Conservation (phyloP, 2,888 invertebrate genomes). For the Pyrgus malvae region DNA sequence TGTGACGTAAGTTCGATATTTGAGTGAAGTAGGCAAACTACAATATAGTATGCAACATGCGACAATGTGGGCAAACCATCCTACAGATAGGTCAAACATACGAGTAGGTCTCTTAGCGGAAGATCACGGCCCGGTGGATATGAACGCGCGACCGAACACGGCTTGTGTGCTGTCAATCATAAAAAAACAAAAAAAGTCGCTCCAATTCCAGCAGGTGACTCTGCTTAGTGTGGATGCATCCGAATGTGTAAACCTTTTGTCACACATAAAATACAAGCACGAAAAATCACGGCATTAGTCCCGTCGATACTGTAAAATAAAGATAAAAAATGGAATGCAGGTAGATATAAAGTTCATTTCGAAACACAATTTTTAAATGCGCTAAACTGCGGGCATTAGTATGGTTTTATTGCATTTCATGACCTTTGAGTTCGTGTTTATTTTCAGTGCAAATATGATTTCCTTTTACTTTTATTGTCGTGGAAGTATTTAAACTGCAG, state of each 20-base stretch:
- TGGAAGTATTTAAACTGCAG: background rate
- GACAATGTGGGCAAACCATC: conserved; percentile 56
- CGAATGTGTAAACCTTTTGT: conserved; percentile 50
- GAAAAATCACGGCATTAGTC: background rate
- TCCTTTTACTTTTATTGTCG: too few species aligned
- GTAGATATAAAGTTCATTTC: too few species aligned
- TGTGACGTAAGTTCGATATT: conserved; percentile 46
- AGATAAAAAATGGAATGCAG: too few species aligned
- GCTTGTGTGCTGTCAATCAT: conserved; percentile 79
- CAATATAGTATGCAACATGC: conserved; percentile 65
- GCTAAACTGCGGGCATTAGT: too few species aligned
- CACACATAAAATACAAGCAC: conserved; percentile 10
- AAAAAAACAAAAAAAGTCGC: conserved; percentile 66
- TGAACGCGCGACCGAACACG: conserved; percentile 74
- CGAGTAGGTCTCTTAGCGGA: conserved; percentile 64
- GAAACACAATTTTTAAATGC: too few species aligned
- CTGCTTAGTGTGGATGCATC: conserved; percentile 57
- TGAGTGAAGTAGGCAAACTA: conserved; percentile 53
- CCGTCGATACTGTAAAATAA: background rate
- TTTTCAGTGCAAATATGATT: too few species aligned
- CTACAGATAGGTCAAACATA: conserved; percentile 46
- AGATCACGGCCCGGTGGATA: conserved; percentile 70
- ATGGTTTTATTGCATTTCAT: too few species aligned
- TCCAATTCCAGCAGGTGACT: conserved; percentile 67
- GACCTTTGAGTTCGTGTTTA: too few species aligned